Evolutionary conservation across 2,797 vertebrate species (phyloP), one percentile per base, ranked within the genome.

Genomic region (Ptychobarbus kaznakovi): DNA sequence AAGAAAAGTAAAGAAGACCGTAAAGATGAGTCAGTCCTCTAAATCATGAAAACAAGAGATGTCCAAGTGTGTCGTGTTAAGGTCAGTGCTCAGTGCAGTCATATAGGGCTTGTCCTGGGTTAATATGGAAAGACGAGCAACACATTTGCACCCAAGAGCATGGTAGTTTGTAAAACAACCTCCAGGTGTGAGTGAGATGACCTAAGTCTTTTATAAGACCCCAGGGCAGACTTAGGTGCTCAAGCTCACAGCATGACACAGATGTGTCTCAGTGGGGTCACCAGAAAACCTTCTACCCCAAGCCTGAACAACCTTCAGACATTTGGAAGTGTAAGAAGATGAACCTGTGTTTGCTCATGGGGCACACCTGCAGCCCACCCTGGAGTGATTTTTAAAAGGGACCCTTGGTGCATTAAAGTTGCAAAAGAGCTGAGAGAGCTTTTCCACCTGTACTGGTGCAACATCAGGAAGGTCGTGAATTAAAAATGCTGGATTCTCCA

Each of bases 291-390:
- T 46, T 78, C 74, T 72, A 77, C 32, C 56, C 69, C 53, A 51
- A 73, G 15, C 56, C 22, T 28, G 20, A 69, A 46, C 68, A 76
- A 82, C 56, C 15, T 8, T 22, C 65, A 77, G 6, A 38, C 42
- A 22, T 40, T 46, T 56, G 40, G 58, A 11, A 46, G 63, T 66
- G 13, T 82, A 42, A 75, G 72, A 40, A 63, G 79, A 58, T 75
- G 69, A 58, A 85, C 79, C 79, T 76, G 69, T 75, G 80, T 80
- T 44, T 53, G 51, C 32, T 75, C 63, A 73, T 13, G 18, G n/a
- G 51, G 73, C 90, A 93, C 78, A 93, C 77, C 94, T 96, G 84
- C 95, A 93, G 86, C 94, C 94, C 82, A 96, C 95, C 89, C 96
- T 93, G 0, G 44, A 83, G 82, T 2, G 4, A 35, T 83, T 88